Percentiles rank a stretch among this genome's conserved stretches.
phyloP scores from a whole-genome alignment of 2,797 vertebrate genomes.

The Taeniopygia guttata region DNA sequence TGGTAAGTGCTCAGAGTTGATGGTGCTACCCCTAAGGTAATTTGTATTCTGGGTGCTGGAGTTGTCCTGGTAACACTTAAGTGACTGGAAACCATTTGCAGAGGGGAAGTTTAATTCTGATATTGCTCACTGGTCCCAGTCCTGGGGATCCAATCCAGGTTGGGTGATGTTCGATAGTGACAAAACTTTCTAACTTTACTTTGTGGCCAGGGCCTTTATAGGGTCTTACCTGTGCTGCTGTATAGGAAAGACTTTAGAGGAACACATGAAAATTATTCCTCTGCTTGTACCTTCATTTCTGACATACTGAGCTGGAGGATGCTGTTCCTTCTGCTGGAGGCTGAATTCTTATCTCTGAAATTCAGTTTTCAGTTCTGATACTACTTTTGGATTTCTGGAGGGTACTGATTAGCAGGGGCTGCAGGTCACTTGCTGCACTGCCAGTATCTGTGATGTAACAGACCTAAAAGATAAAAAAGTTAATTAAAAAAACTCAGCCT shows the following conservation, averaged over 20 bases:
- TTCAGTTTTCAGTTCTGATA: not conserved
- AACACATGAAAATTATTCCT: not conserved
- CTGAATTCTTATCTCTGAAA: not conserved
- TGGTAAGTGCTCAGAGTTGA: constrained; percentile 75
- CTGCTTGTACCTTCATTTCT: not conserved
- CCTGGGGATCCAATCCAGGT: not conserved
- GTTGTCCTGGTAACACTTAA: constrained; percentile 91
- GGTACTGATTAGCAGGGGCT: not conserved
- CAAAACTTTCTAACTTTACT: constrained; percentile 53
- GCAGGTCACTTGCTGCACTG: not conserved
- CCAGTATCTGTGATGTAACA: not conserved
- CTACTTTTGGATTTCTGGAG: not conserved
- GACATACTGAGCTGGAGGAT: not conserved
- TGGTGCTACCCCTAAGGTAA: constrained; percentile 76
- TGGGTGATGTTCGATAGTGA: constrained; percentile 70
- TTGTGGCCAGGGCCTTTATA: not conserved
- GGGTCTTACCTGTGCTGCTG: not conserved
- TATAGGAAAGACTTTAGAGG: not conserved
- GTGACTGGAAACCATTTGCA: constrained; percentile 87
- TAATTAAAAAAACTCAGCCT: not conserved
- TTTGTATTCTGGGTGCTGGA: constrained; percentile 86
- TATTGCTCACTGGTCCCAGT: constrained; percentile 73
- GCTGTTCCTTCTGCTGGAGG: not conserved
- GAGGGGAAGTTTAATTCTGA: constrained; percentile 81
- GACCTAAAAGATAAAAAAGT: not conserved